Evolutionary conservation across 2,888 invertebrate species (phyloP).

Genomic region (Lymantria dispar): DNA sequence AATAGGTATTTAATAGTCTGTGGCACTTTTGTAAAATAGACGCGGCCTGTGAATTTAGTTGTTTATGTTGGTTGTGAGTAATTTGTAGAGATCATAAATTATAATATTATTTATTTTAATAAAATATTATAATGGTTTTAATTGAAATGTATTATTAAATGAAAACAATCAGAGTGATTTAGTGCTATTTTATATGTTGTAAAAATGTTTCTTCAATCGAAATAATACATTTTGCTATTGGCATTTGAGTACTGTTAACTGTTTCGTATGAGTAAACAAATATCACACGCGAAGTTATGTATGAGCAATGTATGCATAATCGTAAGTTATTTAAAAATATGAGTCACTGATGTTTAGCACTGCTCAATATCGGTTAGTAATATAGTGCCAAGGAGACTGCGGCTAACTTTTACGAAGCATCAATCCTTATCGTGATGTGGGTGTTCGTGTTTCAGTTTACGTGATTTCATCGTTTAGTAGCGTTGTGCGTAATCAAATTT

Average conservation of each 20-base stretch:
- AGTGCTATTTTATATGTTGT: not conserved
- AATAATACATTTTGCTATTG: not conserved
- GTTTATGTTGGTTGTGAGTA: too few relatives aligned
- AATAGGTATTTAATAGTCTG: too few relatives aligned
- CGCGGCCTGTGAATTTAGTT: too few relatives aligned
- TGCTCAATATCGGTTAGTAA: constrained; percentile 54
- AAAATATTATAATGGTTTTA: not conserved
- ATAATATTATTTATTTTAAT: not conserved
- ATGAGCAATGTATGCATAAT: constrained; percentile 10
- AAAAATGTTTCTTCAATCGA: not conserved
- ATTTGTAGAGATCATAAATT: too few relatives aligned
- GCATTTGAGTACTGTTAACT: not conserved
- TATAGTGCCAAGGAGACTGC: constrained; percentile 61
- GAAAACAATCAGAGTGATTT: not conserved
- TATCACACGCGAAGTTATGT: constrained; percentile 22
- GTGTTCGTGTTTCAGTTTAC: constrained; percentile 9
- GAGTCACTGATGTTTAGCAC: constrained; percentile 49
- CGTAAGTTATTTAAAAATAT: constrained; percentile 36
- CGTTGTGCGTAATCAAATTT: constrained; percentile 1
- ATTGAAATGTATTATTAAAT: not conserved
- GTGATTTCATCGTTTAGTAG: constrained; percentile 14
- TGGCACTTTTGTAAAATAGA: too few relatives aligned
- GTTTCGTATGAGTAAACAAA: constrained; percentile 33
- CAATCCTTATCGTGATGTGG: constrained; percentile 27
- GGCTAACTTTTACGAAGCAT: constrained; percentile 24